A percentile compares a stretch with the other conserved stretches of the same genome.
Evolutionary conservation across 2,113 vertebrate genomes (phyloP).

Genomic region (Micronycteris hirsuta): DNA sequence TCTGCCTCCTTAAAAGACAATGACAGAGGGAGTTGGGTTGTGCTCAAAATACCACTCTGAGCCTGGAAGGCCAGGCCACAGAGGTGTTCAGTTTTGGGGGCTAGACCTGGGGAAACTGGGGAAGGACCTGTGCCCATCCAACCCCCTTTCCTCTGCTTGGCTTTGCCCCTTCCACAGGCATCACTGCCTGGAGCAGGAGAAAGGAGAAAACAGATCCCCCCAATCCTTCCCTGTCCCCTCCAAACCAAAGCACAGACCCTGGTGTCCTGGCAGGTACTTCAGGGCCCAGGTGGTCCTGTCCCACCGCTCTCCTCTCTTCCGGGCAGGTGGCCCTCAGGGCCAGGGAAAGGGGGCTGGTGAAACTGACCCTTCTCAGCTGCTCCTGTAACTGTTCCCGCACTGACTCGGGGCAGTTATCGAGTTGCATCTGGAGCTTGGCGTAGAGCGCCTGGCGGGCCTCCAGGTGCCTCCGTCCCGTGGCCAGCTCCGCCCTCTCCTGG

Average conservation of each 20-base stretch:
- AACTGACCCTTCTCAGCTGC: conserved; percentile 97
- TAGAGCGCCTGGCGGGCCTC: conserved; percentile 91
- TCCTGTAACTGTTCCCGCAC: conserved; percentile 95
- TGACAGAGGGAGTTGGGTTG: not conserved
- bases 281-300: conserved; percentile 60
- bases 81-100: not conserved
- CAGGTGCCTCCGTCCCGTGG: conserved; percentile 91
- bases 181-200: not conserved
- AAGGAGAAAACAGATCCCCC: not conserved
- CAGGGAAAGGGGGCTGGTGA: conserved; percentile 62
- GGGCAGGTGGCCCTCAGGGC: conserved; percentile 61
- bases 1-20: conserved; percentile 88
- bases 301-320: conserved; percentile 59
- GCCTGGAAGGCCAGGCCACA: conserved; percentile 31
- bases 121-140: not conserved
- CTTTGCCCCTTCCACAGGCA: not conserved
- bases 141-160: not conserved
- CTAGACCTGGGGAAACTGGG: not conserved
- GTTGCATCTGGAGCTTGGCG: conserved; percentile 94
- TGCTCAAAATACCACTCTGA: not conserved
- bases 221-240: conserved; percentile 36
- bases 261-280: conserved; percentile 50
- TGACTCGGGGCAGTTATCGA: conserved; percentile 97
- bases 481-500: conserved; percentile 96
- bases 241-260: conserved; percentile 61